phyloP scores from a whole-genome alignment of 2,113 vertebrate species.

The Passer domesticus region DNA sequence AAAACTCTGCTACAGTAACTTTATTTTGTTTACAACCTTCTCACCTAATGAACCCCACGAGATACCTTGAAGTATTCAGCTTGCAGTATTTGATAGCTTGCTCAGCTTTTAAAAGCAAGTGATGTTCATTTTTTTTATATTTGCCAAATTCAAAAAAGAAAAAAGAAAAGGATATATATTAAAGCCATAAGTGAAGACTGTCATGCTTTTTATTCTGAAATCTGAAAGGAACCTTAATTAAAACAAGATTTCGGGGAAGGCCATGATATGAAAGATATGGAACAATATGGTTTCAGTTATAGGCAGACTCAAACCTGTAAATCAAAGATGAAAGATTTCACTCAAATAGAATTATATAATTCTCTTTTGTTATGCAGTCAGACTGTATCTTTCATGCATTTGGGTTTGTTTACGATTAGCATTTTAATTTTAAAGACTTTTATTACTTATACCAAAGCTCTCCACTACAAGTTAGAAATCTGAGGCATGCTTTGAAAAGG shows the following conservation, averaged over 20 bases:
- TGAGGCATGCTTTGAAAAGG: conserved; percentile 74
- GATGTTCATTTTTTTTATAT: conserved; percentile 74
- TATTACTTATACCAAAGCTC: conserved; percentile 77
- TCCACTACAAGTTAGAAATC: conserved; percentile 73
- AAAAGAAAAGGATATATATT: conserved; percentile 58
- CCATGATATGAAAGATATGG: conserved; percentile 80
- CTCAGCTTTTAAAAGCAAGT: conserved; percentile 68
- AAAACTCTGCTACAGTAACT: conserved; percentile 53
- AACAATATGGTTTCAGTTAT: conserved; percentile 82
- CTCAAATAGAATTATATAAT: conserved; percentile 86
- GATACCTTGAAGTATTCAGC: conserved; percentile 52
- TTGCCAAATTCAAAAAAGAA: conserved; percentile 72
- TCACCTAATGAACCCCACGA: conserved; percentile 57
- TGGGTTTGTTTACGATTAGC: conserved; percentile 79
- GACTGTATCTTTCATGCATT: conserved; percentile 75
- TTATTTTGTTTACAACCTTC: conserved; percentile 57
- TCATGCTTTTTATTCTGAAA: conserved; percentile 83
- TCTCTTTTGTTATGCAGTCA: conserved; percentile 80
- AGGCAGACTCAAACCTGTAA: conserved; percentile 81
- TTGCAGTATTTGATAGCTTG: conserved; percentile 70
- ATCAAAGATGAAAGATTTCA: conserved; percentile 86
- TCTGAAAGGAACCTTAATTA: conserved; percentile 81
- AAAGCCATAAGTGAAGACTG: conserved; percentile 85
- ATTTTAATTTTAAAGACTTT: conserved; percentile 83
- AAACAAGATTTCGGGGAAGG: conserved; percentile 78